A percentile compares a stretch with the other conserved stretches of the same genome.
Evolutionary conservation across 2,888 invertebrate genomes (phyloP).

Genomic region (Cyclophora albipunctata): DNA sequence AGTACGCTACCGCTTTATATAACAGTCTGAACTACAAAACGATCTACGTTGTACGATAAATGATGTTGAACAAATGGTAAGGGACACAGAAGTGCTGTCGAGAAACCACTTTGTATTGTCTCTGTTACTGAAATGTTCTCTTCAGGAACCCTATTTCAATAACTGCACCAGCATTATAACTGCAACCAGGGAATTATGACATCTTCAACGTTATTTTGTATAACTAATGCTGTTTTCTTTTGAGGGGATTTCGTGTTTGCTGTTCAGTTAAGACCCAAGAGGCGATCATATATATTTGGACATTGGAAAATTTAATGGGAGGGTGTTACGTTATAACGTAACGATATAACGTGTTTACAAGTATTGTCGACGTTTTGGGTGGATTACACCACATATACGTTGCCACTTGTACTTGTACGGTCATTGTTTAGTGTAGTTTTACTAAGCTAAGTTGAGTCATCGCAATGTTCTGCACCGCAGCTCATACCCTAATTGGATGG

Average conservation of each 20-base stretch:
- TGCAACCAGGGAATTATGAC: constrained; percentile 3
- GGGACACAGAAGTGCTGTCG: constrained; percentile 7
- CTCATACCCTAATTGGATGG: too few species aligned
- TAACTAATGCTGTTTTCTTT: background rate
- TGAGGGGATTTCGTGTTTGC: background rate
- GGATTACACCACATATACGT: too few species aligned
- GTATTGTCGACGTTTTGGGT: too few species aligned
- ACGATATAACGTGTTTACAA: background rate
- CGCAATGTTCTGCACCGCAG: too few species aligned
- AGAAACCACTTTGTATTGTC: constrained; percentile 30
- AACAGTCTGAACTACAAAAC: too few species aligned
- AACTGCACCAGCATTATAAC: constrained; percentile 15
- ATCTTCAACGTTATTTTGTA: too few species aligned
- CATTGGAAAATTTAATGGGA: background rate
- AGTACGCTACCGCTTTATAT: too few species aligned
- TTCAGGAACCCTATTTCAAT: constrained; percentile 27
- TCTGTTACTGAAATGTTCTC: constrained; percentile 26
- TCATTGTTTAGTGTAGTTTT: too few species aligned
- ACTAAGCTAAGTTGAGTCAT: too few species aligned
- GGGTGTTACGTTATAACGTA: background rate
- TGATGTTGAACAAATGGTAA: constrained; percentile 19
- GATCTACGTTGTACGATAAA: too few species aligned
- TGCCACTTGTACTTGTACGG: too few species aligned
- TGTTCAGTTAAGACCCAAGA: background rate
- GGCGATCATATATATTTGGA: background rate